These are phyloP conservation scores for Potamilus streckersoni DNA, from an alignment of 1,140 invertebrate genomes.

Conservation along the genomic window DNA sequence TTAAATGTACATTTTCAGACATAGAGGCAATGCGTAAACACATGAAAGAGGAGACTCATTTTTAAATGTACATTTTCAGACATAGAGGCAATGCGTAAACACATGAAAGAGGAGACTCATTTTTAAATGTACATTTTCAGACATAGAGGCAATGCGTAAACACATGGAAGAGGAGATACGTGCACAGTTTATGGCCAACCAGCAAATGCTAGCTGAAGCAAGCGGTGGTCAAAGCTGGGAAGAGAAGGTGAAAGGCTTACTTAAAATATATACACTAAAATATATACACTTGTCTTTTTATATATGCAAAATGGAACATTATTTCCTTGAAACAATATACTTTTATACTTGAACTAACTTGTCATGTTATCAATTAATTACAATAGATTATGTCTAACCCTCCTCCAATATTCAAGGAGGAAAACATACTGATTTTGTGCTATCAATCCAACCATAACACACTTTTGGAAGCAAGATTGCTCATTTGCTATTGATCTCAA, in stretches of 20 bases:
- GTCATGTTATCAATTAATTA: too few species aligned
- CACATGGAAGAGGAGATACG: constrained; percentile 68
- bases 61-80: constrained; percentile 40
- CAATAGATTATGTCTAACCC: too few species aligned
- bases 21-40: constrained; percentile 59
- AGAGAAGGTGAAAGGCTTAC: constrained; percentile 50
- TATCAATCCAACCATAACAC: too few species aligned
- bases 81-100: constrained; percentile 56
- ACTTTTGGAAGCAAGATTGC: too few species aligned
- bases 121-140: constrained; percentile 32
- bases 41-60: constrained; percentile 68
- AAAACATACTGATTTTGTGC: too few species aligned
- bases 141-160: constrained; percentile 60
- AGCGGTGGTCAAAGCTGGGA: constrained; percentile 55
- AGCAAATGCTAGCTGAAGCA: constrained; percentile 55
- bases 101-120: constrained; percentile 68
- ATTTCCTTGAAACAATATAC: background rate
- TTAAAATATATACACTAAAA: background rate
- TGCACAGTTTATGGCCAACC: constrained; percentile 65
- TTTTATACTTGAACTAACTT: too few species aligned
- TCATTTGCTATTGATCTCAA: too few species aligned
- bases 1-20: constrained; percentile 40
- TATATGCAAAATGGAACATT: too few species aligned
- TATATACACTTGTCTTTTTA: background rate
- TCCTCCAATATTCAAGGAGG: too few species aligned